Conservation (phyloP, 1,140 invertebrate genomes). For the Chrysopa pallens region DNA sequence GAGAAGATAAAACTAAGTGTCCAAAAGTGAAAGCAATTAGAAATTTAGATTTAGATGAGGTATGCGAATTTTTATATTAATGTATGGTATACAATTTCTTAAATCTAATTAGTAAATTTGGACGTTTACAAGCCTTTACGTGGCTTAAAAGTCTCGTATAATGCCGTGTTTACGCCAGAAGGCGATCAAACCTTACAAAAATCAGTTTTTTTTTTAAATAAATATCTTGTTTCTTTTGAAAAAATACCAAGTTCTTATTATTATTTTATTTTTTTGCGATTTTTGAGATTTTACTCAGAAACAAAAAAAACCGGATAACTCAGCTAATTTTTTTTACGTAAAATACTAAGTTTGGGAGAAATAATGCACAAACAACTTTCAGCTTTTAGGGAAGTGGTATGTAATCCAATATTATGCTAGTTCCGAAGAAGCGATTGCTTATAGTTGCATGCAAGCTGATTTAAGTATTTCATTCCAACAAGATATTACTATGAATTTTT, state of each 20-base stretch:
- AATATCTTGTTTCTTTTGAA: neutral
- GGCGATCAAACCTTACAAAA: no score
- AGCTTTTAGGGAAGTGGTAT: constrained; percentile 66
- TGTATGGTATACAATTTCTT: neutral
- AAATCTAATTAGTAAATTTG: neutral
- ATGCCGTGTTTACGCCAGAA: no score
- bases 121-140: neutral
- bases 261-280: neutral
- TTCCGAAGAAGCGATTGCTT: constrained; percentile 61
- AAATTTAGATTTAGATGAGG: constrained; percentile 29
- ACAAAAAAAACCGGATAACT: neutral
- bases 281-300: neutral
- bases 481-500: constrained; percentile 59
- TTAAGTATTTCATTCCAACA: constrained; percentile 34
- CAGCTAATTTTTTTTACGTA: neutral
- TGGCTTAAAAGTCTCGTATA: neutral
- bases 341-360: neutral
- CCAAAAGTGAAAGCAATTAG: constrained; percentile 31
- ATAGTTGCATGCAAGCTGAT: constrained; percentile 65
- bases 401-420: constrained; percentile 75
- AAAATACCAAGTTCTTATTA: neutral
- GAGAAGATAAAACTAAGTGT: constrained; percentile 37
- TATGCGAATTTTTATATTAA: constrained; percentile 4
- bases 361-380: constrained; percentile 7
- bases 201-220: neutral